Base-by-base conservation (phyloP, 92 coral and sea anemone genomes). In the Phenganax subtilis region DNA sequence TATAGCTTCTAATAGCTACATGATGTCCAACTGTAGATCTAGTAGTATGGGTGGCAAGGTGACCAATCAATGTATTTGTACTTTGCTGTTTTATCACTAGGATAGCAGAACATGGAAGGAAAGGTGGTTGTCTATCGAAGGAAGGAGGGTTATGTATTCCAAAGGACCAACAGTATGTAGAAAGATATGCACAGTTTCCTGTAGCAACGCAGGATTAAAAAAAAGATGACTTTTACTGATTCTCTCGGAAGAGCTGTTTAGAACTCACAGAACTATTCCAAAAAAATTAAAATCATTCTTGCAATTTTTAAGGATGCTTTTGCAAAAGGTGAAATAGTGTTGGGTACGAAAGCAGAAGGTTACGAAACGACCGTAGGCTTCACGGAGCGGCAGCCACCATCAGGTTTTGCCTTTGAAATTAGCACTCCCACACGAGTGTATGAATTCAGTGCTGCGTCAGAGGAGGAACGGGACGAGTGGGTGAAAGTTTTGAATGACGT, bases 381-480 rank as follows among this genome's bases (percentile, higher is more conserved):
- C 10, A 67, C 87, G 3, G 83, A 69, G 12, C 86, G 47, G 61
- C 85, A 84, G 73, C 88, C 88, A 56, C 75, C 76, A 0, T 80
- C 78, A 15, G 93, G 90, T 1, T 86, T 89, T 59, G 91, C 92
- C 29, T 92, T 96, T 51, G 92, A 93, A 10, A 82, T 96, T 17
- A 77, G 53, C 6, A 88, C 93, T 0, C 98, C 98, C 25, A 63
- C 77, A 12, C 88, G 98, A n/a, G 72, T 77, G 4, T 96, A 80
- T 71, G 86, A 88, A 55, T 71, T 96, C 55, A 90, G 91, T 63
- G 92, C 97, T 2, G 87, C 87, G 69, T 89, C 94, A 17, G 97
- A 92, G 57, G 92, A 96, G 70, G 98, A 96, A 69, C 85, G 91
- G 77, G 76, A 83, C 14, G 88, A 88, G 89, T 96, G 98, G 98